Conservation (phyloP, 2,113 vertebrate species). For the Phaetusa simplex region DNA sequence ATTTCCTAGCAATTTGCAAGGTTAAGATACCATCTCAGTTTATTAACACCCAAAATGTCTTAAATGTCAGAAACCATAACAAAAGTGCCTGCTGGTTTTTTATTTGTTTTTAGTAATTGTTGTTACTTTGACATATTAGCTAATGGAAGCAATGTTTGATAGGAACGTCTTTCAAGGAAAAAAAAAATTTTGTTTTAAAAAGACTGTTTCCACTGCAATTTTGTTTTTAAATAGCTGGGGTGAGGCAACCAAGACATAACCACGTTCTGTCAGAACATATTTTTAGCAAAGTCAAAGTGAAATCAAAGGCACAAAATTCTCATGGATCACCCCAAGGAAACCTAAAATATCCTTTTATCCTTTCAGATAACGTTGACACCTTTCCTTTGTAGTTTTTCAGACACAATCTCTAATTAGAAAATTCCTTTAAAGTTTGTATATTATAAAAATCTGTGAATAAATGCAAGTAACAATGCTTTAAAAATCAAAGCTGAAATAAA, state of each 20-base stretch:
- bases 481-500: neutral
- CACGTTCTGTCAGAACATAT: neutral
- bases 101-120: neutral
- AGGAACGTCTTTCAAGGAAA: neutral
- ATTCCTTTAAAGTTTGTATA: neutral
- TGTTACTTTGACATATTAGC: neutral
- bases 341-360: neutral
- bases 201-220: neutral
- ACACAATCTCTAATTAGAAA: neutral
- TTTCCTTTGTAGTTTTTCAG: neutral
- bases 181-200: neutral
- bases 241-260: neutral
- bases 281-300: neutral
- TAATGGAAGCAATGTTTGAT: neutral
- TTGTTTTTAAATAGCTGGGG: neutral
- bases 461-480: neutral
- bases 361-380: neutral
- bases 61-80: neutral
- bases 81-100: neutral
- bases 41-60: neutral
- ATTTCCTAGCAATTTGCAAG: neutral
- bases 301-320: neutral
- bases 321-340: neutral
- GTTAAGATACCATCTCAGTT: neutral
- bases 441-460: neutral